phyloP scores from a whole-genome alignment of 2,797 vertebrate genomes.

The Setipinna tenuifilis region DNA sequence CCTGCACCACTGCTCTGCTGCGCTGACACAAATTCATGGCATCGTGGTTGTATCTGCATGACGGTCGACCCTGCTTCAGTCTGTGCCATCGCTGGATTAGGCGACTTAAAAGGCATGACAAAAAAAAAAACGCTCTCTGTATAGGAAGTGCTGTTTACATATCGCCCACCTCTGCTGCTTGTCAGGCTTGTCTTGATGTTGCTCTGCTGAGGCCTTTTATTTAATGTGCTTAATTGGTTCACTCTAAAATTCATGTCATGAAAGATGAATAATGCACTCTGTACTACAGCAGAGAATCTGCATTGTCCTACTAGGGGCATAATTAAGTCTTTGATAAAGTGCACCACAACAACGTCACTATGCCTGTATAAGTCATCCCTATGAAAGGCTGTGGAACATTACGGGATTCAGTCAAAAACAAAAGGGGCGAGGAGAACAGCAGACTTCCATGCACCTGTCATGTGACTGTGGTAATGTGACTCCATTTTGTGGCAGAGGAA shows the following conservation, averaged over 20 bases:
- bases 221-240: slow-evolving; percentile 8
- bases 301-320: not conserved
- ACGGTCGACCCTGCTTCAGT: not conserved
- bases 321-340: slow-evolving; percentile 12
- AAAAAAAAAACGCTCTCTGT: not conserved
- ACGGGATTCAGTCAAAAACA: not conserved
- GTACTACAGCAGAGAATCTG: not conserved
- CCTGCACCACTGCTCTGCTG: not conserved
- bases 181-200: not conserved
- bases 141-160: not conserved
- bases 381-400: not conserved
- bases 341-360: not conserved
- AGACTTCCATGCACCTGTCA: not conserved
- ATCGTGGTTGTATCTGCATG: not conserved
- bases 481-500: slow-evolving; percentile 7
- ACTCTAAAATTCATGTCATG: not conserved
- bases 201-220: not conserved
- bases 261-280: not conserved
- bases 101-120: not conserved
- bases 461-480: not conserved
- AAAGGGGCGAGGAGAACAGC: not conserved
- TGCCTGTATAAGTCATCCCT: not conserved
- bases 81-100: not conserved
- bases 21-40: not conserved
- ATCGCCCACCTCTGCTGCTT: not conserved